phyloP scores from a whole-genome alignment of 53 echinoderm and acorn worm genomes.

The Zoroaster sp. region DNA sequence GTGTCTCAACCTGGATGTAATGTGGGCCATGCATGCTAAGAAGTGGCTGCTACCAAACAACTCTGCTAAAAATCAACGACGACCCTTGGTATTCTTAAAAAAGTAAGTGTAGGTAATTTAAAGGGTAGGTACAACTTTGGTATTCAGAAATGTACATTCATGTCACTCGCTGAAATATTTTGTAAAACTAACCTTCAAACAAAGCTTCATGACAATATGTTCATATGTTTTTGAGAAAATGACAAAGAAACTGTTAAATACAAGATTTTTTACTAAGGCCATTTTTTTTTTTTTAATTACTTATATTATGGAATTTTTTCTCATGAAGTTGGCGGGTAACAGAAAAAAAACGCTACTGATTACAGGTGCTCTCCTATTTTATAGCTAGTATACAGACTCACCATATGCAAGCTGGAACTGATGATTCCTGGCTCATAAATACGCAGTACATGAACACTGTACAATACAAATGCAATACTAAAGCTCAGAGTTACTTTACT shows the following conservation, averaged over 20 bases:
- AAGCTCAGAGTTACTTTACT: neutral
- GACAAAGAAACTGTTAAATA: too few species aligned
- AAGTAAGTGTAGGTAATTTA: neutral
- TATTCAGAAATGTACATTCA: too few species aligned
- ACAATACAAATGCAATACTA: too few species aligned
- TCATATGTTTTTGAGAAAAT: too few species aligned
- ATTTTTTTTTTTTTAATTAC: too few species aligned
- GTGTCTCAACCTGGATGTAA: neutral
- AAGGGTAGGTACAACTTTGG: neutral
- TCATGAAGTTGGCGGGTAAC: too few species aligned
- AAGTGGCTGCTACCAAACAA: neutral
- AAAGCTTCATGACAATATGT: too few species aligned
- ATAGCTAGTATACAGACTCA: neutral
- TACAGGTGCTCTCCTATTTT: neutral
- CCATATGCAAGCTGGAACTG: too few species aligned
- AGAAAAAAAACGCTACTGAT: too few species aligned
- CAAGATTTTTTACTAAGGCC: too few species aligned
- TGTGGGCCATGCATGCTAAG: slow-evolving; percentile 11
- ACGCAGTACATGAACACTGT: neutral
- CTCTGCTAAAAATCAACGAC: neutral
- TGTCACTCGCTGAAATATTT: neutral
- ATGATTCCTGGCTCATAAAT: neutral
- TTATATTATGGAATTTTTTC: too few species aligned
- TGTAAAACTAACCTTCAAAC: too few species aligned
- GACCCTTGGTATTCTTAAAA: slow-evolving; percentile 3